Base-by-base conservation (phyloP, 2,888 invertebrate genomes). In the Luperina testacea region DNA sequence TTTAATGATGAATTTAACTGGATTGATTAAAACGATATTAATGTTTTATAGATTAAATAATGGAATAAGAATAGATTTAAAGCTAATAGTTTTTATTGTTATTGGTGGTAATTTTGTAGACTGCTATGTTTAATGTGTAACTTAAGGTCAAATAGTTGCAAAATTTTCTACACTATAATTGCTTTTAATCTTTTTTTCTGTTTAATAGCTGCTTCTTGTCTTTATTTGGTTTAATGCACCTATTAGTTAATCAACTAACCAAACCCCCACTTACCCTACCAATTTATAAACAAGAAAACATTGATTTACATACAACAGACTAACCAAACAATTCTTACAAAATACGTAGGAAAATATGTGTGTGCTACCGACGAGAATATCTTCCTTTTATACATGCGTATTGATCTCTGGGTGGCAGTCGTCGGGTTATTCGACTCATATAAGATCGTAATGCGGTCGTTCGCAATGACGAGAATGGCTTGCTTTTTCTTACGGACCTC, bases 401-500 rank as follows among this genome's bases (percentile, higher is more conserved):
- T 90, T 87, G 90, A 90, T 90, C 89, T 89, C 88, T 74, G 67
- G 89, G 82, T 82, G 77, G 83, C 81, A 84, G 86, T 90, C 76
- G 70, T 69, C 78, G 78, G 82, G 83, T 84, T 88, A 89, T 87
- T 84, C 81, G 82, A 83, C 86, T 85, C 88, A 82, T 88, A 89
- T 81, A 82, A 80, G 84, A 75, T 81, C 81, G 89, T 90, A 92
- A 91, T 89, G 86, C 72, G 87, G 83, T 83, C 89, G 89, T 92
- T 90, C 82, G 85, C 89, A 89, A 91, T 90, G 90, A 89, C 89
- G 88, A 84, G 81, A 90, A 92, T 90, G 61, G 85, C 78, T 82
- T 84, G 86, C 87, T 89, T 90, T 88, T 88, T 88, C 86, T 90
- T 88, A 86, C 86, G 59, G 75, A 78, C 84, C 83, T 75, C 77